These are phyloP conservation scores for Clepsis dumicolana DNA, from an alignment of 2,888 invertebrate genomes.

Conservation along the genomic window DNA sequence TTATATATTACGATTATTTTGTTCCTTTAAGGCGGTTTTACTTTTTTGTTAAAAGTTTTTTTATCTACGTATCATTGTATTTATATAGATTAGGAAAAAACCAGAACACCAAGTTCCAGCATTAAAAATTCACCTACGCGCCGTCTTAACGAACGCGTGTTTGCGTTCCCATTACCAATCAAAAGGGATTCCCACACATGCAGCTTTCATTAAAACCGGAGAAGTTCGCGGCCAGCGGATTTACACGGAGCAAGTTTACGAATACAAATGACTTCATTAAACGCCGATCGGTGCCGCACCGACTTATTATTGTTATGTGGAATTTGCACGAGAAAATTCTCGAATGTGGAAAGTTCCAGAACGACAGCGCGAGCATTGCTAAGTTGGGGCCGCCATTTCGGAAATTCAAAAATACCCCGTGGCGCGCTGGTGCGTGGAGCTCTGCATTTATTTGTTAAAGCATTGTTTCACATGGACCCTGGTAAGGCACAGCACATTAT, in stretches of 20 bases:
- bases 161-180: constrained; percentile 23
- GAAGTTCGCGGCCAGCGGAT: constrained; percentile 14
- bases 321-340: neutral
- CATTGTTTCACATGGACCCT: no score
- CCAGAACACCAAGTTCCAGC: neutral
- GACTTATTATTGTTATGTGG: constrained; percentile 16
- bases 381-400: neutral
- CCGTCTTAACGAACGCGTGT: constrained; percentile 16
- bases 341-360: neutral
- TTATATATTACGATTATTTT: no score
- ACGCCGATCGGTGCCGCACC: constrained; percentile 11
- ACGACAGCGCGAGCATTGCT: neutral
- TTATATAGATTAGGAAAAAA: no score
- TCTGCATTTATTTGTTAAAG: no score
- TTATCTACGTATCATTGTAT: no score
- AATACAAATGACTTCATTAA: constrained; percentile 33
- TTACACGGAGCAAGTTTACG: constrained; percentile 18
- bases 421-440: neutral
- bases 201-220: constrained; percentile 20
- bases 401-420: neutral
- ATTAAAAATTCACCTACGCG: constrained; percentile 13
- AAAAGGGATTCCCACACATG: constrained; percentile 18
- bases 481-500: no score
- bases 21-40: no score
- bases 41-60: no score